Conservation (phyloP, 92 coral and sea anemone species). For the Epizoanthus rinbou region DNA sequence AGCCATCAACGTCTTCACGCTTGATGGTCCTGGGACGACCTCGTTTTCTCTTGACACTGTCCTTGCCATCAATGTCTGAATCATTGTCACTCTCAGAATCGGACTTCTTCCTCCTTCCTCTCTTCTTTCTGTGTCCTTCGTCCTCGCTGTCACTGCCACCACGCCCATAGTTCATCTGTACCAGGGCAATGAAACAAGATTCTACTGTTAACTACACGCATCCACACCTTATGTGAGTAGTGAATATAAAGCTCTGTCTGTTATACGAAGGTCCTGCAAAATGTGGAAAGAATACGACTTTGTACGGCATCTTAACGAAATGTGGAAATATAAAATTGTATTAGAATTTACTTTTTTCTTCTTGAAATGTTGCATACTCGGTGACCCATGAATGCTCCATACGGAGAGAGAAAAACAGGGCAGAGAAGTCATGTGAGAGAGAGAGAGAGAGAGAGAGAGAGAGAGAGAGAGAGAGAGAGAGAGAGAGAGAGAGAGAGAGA, state of each 20-base stretch:
- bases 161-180: conserved; percentile 92
- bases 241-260: background rate
- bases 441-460: too few species aligned
- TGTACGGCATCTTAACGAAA: too few species aligned
- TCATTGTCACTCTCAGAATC: conserved; percentile 87
- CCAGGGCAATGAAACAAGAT: background rate
- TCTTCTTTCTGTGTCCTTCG: conserved; percentile 58
- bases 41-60: conserved; percentile 80
- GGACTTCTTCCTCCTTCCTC: conserved; percentile 74
- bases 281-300: too few species aligned
- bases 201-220: background rate
- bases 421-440: too few species aligned
- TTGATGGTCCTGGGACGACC: conserved; percentile 97
- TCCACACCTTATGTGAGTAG: background rate
- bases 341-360: too few species aligned
- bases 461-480: too few species aligned
- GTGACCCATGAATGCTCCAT: too few species aligned
- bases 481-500: too few species aligned
- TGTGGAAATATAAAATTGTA: too few species aligned
- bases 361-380: too few species aligned
- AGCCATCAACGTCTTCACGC: conserved; percentile 95
- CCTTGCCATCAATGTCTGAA: conserved; percentile 82
- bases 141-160: conserved; percentile 77
- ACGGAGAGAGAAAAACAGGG: too few species aligned
- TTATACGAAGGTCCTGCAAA: too few species aligned